Percentiles rank a stretch among this genome's conserved stretches.
These are phyloP conservation scores for Oceanites oceanicus DNA, from an alignment of 2,113 vertebrate genomes.

Conservation along the genomic window DNA sequence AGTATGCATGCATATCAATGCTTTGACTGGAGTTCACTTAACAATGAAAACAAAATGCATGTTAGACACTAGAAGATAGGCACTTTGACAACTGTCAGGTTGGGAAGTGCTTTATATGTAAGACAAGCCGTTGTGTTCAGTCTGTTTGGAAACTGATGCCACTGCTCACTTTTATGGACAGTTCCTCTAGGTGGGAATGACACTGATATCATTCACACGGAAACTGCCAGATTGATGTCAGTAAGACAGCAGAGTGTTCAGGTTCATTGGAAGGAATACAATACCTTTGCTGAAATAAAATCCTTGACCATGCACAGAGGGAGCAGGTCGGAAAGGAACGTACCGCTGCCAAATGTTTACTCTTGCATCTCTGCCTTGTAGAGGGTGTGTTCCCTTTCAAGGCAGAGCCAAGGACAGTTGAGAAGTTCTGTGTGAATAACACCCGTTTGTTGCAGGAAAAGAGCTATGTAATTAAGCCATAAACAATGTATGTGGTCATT, in stretches of 20 bases:
- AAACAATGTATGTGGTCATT: slow-evolving; percentile 70
- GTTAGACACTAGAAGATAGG: neutral
- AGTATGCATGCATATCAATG: neutral
- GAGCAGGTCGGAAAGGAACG: neutral
- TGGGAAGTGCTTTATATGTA: neutral
- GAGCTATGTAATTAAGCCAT: slow-evolving; percentile 67
- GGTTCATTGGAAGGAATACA: slow-evolving; percentile 15
- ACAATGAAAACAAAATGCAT: neutral
- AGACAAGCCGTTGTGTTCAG: neutral
- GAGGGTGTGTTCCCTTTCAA: slow-evolving; percentile 59
- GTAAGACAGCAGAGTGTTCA: slow-evolving; percentile 9
- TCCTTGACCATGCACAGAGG: neutral
- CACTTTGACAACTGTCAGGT: neutral
- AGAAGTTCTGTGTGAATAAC: slow-evolving; percentile 70
- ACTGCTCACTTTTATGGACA: slow-evolving; percentile 10
- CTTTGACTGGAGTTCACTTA: neutral
- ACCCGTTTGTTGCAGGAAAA: slow-evolving; percentile 68
- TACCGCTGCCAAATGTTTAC: slow-evolving; percentile 67
- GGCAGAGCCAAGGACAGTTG: slow-evolving; percentile 69
- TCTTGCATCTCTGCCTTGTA: slow-evolving; percentile 59
- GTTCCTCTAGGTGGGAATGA: slow-evolving; percentile 37
- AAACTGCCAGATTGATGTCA: slow-evolving; percentile 41
- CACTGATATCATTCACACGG: neutral
- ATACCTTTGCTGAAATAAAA: slow-evolving; percentile 18
- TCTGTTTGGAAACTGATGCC: slow-evolving; percentile 4